A percentile compares a stretch with the other conserved stretches of the same genome.
Evolutionary conservation across 2,797 vertebrate species (phyloP).

Genomic region (Urophycis tenuis): DNA sequence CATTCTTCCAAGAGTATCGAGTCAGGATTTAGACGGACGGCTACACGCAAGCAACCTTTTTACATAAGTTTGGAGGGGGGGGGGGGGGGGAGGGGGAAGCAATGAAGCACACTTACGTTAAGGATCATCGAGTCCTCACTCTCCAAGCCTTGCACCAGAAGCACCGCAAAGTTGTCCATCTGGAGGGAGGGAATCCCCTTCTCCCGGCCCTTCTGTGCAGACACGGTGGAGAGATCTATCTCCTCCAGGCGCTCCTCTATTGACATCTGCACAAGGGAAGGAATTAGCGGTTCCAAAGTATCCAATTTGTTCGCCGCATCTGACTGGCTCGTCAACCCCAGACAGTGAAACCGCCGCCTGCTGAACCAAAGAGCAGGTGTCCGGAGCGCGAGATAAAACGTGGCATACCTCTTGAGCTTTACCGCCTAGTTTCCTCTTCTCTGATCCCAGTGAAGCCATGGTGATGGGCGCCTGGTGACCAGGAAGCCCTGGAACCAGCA

Average conservation of each 20-base stretch:
- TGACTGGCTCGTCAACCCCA: neutral
- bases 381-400: too few relatives aligned
- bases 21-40: neutral
- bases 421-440: constrained; percentile 81
- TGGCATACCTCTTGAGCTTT: constrained; percentile 77
- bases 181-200: constrained; percentile 75
- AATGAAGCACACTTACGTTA: constrained; percentile 75
- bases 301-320: neutral
- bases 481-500: constrained; percentile 86
- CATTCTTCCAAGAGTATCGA: neutral
- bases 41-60: neutral
- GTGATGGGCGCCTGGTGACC: constrained; percentile 82
- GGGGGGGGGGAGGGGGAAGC: too few relatives aligned
- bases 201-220: constrained; percentile 57
- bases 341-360: neutral
- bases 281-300: neutral
- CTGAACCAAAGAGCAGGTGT: neutral
- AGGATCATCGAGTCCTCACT: constrained; percentile 84
- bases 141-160: constrained; percentile 92
- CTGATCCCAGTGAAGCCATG: constrained; percentile 54
- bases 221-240: constrained; percentile 73
- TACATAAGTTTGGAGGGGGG: neutral
- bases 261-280: constrained; percentile 70
- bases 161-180: constrained; percentile 84
- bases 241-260: constrained; percentile 88